Evolutionary conservation across 2,888 invertebrate species (phyloP).

Genomic region (Lepas anatifera): DNA sequence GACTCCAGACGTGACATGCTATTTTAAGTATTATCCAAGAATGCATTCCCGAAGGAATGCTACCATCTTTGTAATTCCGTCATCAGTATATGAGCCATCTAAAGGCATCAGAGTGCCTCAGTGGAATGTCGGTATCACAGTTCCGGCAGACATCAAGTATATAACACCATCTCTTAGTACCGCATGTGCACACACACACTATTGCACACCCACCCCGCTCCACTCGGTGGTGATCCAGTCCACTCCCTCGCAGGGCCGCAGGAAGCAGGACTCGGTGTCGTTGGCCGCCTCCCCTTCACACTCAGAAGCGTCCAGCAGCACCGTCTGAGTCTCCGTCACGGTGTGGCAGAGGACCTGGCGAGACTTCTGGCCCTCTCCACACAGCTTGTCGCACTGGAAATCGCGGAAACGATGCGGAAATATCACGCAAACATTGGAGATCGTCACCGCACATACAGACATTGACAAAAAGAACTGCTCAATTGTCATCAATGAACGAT

Average conservation of each 20-base stretch:
- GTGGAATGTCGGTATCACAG: background rate
- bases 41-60: too few relatives aligned
- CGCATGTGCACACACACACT: too few relatives aligned
- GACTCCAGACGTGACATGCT: too few relatives aligned
- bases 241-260: slow-evolving; percentile 76
- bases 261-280: slow-evolving; percentile 49
- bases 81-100: too few relatives aligned
- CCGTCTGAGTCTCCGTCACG: slow-evolving; percentile 36
- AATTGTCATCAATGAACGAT: too few relatives aligned
- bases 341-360: slow-evolving; percentile 68
- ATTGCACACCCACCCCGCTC: slow-evolving; percentile 62
- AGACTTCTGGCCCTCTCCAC: slow-evolving; percentile 72
- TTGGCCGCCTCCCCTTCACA: slow-evolving; percentile 53
- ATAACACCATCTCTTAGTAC: background rate
- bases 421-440: too few relatives aligned
- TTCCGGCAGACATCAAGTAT: background rate
- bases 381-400: slow-evolving; percentile 69
- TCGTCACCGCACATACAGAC: too few relatives aligned
- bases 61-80: too few relatives aligned
- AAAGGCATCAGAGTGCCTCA: background rate
- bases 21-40: too few relatives aligned
- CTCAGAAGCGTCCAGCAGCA: slow-evolving; percentile 51
- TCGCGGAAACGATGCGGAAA: background rate
- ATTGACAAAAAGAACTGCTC: too few relatives aligned
- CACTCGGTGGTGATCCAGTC: slow-evolving; percentile 82